Evolutionary conservation across 1,140 invertebrate genomes (phyloP), one percentile per base, ranked within the genome.

Genomic region (Magallana ariakensis): DNA sequence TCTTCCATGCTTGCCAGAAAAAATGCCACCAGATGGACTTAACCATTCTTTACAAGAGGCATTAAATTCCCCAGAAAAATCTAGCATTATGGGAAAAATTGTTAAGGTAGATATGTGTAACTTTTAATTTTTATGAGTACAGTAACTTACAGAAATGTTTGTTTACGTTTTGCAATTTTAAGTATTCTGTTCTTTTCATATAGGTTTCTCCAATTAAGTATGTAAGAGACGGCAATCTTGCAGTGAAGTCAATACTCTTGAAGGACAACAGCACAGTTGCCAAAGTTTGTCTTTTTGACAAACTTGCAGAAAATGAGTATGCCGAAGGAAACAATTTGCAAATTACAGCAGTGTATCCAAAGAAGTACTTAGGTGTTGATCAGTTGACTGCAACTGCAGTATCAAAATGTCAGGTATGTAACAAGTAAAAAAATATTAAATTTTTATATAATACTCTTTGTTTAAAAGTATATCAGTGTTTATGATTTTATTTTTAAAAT

Each of bases 381-480:
- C 80, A 81, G 16, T 81, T 81, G 13, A 81, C 80, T 46, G 22
- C 80, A 53, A 54, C 80, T n/a, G n/a, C n/a, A n/a, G n/a, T n/a
- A n/a, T 46, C 80, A 81, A 81, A 53, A 81, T 81, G 80, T 55
- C 46, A 81, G 80, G 80, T 81, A 81, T n/a, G n/a, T n/a, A n/a
- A n/a, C n/a, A n/a, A n/a, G n/a, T n/a, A n/a, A n/a, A n/a, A n/a
- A 19, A 66, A 66, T 8, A 66, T 26, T 66, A 66, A 8, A 22
- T n/a, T 60, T 66, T 66, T 66, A 4, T n/a, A 60, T 60, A 7
- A 60, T 60, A 60, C 58, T 60, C n/a, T 9, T 60, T 60, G 58
- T 60, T 5, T 7, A n/a, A 60, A 60, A 16, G 58, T 7, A 16
- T 66, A n/a, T 66, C 62, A 19, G 3, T 26, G n/a, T 66, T 7